Evolutionary conservation across 2,888 invertebrate genomes (phyloP), one percentile per base, ranked within the genome.

Genomic region (Vanessa cardui): DNA sequence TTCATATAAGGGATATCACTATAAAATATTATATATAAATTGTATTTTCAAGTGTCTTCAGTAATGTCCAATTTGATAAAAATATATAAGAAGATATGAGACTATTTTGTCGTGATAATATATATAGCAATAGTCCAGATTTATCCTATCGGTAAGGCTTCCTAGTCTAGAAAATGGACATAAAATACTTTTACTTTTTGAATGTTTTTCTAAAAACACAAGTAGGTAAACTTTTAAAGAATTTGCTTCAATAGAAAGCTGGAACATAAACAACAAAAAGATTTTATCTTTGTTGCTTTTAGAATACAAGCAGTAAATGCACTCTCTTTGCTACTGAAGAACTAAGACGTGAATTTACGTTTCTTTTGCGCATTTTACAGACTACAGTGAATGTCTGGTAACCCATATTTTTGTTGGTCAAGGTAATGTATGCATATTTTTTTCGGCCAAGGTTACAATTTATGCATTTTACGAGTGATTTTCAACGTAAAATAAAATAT

Each of bases 371-470:
- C 39, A 45, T 59, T 26, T 46, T 26, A 26, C 62, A 49, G 52
- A 62, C 45, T 39, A 18, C 56, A 18, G 16, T 20, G 44, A 58
- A 65, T 26, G 58, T 21, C 58, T 52, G 9, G 47, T 62, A 68
- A 47, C 54, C 26, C 47, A 67, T 64, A 64, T 67, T 56, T 64
- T 52, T 31, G 26, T 59, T 65, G 65, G 52, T 65, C 65, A 65
- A 65, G 65, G 65, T 60, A 58, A 58, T 49, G 49, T 21, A 26
- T 21, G 4, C 16, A 44, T 50, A 7, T 56, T 56, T 66, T 47
- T 20, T 15, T 54, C 49, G 58, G 58, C 58, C 64, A 65, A 62
- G 64, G 62, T 64, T 70, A 65, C 62, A 61, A 52, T 60, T 54
- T 50, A 60, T 65, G 39, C 31, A 39, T 50, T 52, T 47, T 21